phyloP scores from a whole-genome alignment of 2,797 vertebrate genomes.

The Parotocinclus haroldoi region DNA sequence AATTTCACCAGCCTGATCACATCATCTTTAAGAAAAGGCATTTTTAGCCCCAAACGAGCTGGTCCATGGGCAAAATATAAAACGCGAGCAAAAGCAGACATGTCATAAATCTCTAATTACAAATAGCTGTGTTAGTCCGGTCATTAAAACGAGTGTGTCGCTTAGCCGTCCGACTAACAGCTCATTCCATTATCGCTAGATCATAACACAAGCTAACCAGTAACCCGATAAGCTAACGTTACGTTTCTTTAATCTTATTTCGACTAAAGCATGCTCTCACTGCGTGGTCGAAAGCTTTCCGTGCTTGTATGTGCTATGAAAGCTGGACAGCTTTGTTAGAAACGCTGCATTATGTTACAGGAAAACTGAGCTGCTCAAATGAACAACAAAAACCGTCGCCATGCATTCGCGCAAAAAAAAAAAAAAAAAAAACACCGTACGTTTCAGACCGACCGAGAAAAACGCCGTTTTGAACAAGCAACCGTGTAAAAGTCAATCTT shows the following conservation, averaged over 20 bases:
- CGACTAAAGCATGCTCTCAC: too few relatives aligned
- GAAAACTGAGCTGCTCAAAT: constrained; percentile 16
- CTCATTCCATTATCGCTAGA: neutral
- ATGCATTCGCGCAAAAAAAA: neutral
- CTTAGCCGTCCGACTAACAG: neutral
- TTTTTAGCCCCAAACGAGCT: neutral
- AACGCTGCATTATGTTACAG: constrained; percentile 21
- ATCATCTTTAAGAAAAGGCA: neutral
- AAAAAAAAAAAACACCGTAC: neutral
- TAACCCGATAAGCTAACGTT: neutral
- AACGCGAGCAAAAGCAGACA: neutral
- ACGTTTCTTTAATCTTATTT: neutral
- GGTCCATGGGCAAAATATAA: neutral
- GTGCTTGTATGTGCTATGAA: neutral
- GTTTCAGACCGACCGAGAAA: neutral
- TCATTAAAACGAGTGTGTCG: neutral
- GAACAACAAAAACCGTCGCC: constrained; percentile 22
- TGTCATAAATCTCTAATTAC: constrained; percentile 14
- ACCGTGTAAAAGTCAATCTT: neutral
- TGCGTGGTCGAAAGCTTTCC: neutral
- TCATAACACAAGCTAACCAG: constrained; percentile 5
- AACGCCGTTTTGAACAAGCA: neutral
- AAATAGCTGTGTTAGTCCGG: constrained; percentile 12
- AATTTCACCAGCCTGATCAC: neutral
- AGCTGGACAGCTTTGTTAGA: constrained; percentile 10